phyloP scores from a whole-genome alignment of 2,888 invertebrate species.

The Acanthoscelides obtectus region DNA sequence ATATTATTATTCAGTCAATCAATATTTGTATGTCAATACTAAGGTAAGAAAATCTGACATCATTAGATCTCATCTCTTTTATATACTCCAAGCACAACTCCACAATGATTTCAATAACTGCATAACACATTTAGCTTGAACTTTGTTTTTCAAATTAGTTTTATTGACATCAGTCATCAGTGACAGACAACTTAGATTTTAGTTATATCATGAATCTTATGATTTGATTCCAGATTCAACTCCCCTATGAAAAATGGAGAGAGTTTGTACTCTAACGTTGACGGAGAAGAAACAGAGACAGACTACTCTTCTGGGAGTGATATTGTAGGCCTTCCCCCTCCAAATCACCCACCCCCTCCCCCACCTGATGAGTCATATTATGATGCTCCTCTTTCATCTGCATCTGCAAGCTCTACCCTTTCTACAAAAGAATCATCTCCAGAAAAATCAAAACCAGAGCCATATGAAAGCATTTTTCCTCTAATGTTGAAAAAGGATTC shows the following conservation, averaged over 20 bases:
- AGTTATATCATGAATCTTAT: neutral
- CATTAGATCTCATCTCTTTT: too few species aligned
- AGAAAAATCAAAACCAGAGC: conserved; percentile 21
- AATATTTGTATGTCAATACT: too few species aligned
- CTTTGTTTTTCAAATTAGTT: too few species aligned
- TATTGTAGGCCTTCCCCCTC: conserved; percentile 49
- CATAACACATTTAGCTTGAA: too few species aligned
- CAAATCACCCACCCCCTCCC: conserved; percentile 57
- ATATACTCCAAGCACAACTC: too few species aligned
- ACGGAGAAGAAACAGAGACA: conserved; percentile 18
- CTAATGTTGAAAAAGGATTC: conserved; percentile 36
- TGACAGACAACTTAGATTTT: too few species aligned
- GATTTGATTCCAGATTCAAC: conserved; percentile 18
- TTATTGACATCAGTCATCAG: too few species aligned
- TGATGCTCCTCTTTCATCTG: conserved; percentile 48
- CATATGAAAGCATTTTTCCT: conserved; percentile 49
- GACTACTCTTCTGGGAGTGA: conserved; percentile 26
- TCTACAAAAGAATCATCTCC: conserved; percentile 41
- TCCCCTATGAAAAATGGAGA: conserved; percentile 30
- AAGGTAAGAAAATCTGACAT: too few species aligned
- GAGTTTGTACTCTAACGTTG: conserved; percentile 37
- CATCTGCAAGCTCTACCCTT: conserved; percentile 36
- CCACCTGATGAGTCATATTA: conserved; percentile 53
- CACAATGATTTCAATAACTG: too few species aligned
- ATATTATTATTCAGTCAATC: too few species aligned